Evolutionary conservation across 2,888 invertebrate species (phyloP), one percentile per base, ranked within the genome.

Genomic region (Neoaliturus tenellus): DNA sequence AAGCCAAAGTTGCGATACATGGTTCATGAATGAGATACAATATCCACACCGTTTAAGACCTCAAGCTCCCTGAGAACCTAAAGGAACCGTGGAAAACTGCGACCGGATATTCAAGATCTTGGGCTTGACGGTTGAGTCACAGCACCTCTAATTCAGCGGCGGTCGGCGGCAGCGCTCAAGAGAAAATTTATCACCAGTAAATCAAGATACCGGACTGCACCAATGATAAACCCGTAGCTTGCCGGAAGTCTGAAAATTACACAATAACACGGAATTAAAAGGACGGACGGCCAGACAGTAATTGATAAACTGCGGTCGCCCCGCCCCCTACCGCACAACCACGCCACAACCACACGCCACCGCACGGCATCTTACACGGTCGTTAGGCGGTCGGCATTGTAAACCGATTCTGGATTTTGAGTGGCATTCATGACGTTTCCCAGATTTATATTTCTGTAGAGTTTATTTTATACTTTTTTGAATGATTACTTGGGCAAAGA

Each of bases 251-350:
- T 51, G 20, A 51, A 20, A 51, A 51, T 51, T 51, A 20, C 51
- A 51, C 51, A 51, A 51, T 51, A 51, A 51, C 51, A 51, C 51
- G 51, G 51, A 51, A 51, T 51, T 51, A 51, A 51, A 23, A 20
- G 2, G 51, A 51, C 51, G 51, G 51, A 51, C 51, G 51, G 14
- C 8, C 48, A 48, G 48, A 48, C 48, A 48, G 5, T 51, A 51
- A 51, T 51, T 51, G 51, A 51, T 51, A 51, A 51, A 51, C 51
- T 20, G 23, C 51, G 51, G 20, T 23, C 51, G 51, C 51, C 51
- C 20, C 51, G 51, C 51, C 51, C 51, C n/a, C 51, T 14, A 35
- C 35, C 48, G 48, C 48, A 8, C n/a, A n/a, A 8, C 6, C 39
- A 39, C 39, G 39, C 39, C 12, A 39, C 39, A 8, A 6, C 6